Conservation (phyloP, 2,113 vertebrate genomes). For the Desmodus rotundus region DNA sequence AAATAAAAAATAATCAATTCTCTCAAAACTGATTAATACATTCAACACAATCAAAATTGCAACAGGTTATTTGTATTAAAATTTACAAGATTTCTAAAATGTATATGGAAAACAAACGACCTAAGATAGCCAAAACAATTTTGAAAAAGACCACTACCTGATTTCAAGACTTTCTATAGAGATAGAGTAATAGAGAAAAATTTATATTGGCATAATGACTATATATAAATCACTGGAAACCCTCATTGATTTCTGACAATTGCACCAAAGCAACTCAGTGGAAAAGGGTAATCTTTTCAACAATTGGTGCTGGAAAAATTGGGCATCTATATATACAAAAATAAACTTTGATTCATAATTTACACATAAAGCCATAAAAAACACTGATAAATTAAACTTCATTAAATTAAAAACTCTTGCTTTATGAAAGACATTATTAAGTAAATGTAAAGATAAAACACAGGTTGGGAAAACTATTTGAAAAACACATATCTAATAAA, state of each 20-base stretch:
- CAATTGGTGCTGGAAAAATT: neutral
- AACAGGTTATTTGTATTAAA: neutral
- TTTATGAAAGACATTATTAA: neutral
- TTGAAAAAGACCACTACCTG: neutral
- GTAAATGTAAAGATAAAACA: neutral
- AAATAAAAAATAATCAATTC: neutral
- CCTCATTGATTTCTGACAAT: neutral
- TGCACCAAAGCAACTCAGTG: neutral
- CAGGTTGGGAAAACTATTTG: neutral
- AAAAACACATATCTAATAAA: neutral
- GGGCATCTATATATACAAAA: neutral
- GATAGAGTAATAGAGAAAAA: neutral
- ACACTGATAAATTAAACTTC: neutral
- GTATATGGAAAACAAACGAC: neutral
- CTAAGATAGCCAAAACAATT: neutral
- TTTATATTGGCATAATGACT: neutral
- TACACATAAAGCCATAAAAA: neutral
- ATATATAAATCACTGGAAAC: neutral
- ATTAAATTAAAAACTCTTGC: neutral
- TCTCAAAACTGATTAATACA: neutral
- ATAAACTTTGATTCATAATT: neutral
- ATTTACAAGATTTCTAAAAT: neutral
- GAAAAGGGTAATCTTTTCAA: neutral
- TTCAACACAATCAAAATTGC: neutral
- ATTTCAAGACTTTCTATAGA: neutral